A percentile compares a stretch with the other conserved stretches of the same genome.
Conservation (phyloP, 2,113 vertebrate genomes). For the Panthera tigris region DNA sequence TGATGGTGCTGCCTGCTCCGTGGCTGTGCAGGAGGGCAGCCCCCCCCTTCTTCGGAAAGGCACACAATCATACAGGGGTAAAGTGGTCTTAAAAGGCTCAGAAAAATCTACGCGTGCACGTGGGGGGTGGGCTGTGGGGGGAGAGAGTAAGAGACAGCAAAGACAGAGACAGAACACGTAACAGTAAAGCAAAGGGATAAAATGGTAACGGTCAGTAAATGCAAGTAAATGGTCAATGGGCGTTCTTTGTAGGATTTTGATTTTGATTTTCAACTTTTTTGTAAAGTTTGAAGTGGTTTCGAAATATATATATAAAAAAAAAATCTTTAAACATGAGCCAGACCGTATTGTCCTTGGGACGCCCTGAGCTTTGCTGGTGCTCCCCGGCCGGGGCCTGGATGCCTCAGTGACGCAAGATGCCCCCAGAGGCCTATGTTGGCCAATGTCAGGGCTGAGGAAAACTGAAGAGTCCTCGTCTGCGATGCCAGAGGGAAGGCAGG, state of each 20-base stretch:
- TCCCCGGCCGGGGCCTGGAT: accelerated
- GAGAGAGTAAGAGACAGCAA: neutral
- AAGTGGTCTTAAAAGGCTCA: neutral
- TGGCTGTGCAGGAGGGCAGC: neutral
- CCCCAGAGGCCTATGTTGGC: too few relatives aligned
- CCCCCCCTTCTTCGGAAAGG: neutral
- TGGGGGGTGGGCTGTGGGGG: accelerated
- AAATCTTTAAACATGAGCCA: neutral
- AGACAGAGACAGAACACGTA: too few relatives aligned
- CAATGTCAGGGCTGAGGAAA: neutral
- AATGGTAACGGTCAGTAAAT: neutral
- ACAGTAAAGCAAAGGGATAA: neutral
- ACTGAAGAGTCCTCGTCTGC: neutral
- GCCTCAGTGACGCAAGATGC: accelerated
- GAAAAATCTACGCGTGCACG: neutral
- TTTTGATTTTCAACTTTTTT: neutral
- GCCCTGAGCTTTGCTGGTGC: too few relatives aligned
- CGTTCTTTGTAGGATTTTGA: neutral
- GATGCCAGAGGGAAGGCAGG: neutral
- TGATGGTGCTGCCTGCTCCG: neutral
- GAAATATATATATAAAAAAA: neutral
- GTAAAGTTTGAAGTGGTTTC: neutral
- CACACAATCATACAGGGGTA: too few relatives aligned
- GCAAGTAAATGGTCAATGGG: neutral
- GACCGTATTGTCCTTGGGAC: neutral